A percentile compares a stretch with the other conserved stretches of the same genome.
These are phyloP conservation scores for Carassius carassius DNA, from an alignment of 2,113 vertebrate species.

Conservation along the genomic window DNA sequence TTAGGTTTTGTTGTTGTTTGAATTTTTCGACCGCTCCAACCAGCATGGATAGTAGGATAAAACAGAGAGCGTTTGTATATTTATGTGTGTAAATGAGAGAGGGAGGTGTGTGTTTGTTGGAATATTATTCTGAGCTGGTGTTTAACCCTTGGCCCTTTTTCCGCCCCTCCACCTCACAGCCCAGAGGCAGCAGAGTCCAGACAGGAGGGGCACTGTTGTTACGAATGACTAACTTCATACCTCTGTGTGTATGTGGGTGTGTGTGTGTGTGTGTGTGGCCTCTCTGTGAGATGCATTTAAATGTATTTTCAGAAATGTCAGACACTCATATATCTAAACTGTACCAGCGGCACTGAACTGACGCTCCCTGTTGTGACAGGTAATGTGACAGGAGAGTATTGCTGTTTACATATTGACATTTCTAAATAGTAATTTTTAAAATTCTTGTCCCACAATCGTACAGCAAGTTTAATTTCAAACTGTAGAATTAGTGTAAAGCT, in stretches of 20 bases:
- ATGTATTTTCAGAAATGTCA: conserved; percentile 11
- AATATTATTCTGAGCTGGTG: conserved; percentile 32
- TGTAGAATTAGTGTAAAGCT: not conserved
- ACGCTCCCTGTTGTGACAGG: not conserved
- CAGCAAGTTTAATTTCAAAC: not conserved
- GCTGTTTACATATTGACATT: not conserved
- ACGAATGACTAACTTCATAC: conserved; percentile 67
- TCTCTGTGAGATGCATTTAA: conserved; percentile 15
- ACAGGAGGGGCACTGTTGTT: conserved; percentile 46
- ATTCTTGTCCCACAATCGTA: not conserved
- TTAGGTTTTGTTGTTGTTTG: not conserved
- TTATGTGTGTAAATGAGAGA: not conserved
- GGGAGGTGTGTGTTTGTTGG: not conserved
- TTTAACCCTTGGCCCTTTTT: conserved; percentile 5
- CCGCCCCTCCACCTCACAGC: conserved; percentile 6
- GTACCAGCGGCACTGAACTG: not conserved
- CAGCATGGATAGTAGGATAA: conserved; percentile 38
- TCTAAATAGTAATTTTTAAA: not conserved
- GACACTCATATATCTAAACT: not conserved
- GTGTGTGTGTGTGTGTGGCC: conserved; percentile 67
- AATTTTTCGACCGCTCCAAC: conserved; percentile 20
- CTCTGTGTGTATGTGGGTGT: conserved; percentile 76
- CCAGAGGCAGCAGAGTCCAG: not conserved
- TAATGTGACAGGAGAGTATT: not conserved
- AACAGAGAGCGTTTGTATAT: not conserved